Base-by-base conservation (phyloP, 2,888 invertebrate species). In the Gymnocheta viridis region DNA sequence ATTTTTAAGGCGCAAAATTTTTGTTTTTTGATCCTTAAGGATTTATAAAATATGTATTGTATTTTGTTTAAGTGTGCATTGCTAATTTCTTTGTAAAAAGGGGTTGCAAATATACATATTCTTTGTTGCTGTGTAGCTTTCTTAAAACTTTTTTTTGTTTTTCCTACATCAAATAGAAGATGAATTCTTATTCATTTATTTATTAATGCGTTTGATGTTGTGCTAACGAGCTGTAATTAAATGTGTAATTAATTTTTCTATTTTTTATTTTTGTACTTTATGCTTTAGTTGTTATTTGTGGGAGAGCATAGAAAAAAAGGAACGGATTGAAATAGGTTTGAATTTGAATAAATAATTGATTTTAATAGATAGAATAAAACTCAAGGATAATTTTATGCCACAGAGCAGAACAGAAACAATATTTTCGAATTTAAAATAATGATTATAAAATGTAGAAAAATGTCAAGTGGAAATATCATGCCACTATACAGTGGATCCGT, bases 161-260 rank as follows among this genome's bases (percentile, higher is more conserved):
- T 70, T 32, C 19, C 7, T 19, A 60, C 56, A 62, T 77, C 17
- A 72, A 77, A 72, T 47, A 47, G 60, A 80, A 76, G 72, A 72
- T 67, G 66, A 54, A 80, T 72, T 79, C 70, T 38, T 74, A 67
- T 70, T 70, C 19, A 69, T 80, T 66, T 47, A 60, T 56, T 79
- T 79, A 73, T 73, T 73, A 80, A 84, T 62, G 67, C 73, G 66
- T 77, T 84, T 84, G 77, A 84, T 84, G 81, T 84, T 84, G 84
- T 84, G 84, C 77, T 84, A 84, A 84, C 77, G 81, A 84, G 83
- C 76, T 58, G 76, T 60, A 77, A 84, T 84, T 80, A 80, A 84
- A 84, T 70, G 83, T 83, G 66, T 72, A 83, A 83, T 83, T 83
- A 83, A 80, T 80, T 83, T 76, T 70, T 41, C 12, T 49, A 14